A percentile compares a stretch with the other conserved stretches of the same genome.
These are phyloP conservation scores for Meteorus colon DNA, from an alignment of 2,888 invertebrate genomes.

Conservation along the genomic window DNA sequence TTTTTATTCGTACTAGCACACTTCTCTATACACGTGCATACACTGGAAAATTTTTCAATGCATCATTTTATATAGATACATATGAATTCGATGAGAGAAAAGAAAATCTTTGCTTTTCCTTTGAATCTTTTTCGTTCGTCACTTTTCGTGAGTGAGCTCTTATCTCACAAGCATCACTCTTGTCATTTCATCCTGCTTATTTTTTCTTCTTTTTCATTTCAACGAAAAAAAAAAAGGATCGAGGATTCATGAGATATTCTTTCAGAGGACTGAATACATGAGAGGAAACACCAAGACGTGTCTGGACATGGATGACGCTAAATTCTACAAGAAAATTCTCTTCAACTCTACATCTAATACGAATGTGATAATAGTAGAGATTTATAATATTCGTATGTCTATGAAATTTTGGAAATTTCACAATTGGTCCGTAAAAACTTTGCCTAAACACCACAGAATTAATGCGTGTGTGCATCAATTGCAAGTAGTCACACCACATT, in stretches of 20 bases:
- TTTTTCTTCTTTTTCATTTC: not conserved
- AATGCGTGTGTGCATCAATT: not conserved
- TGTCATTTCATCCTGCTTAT: not conserved
- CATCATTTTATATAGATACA: conserved; percentile 4
- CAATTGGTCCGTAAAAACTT: not conserved
- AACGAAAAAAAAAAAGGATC: not conserved
- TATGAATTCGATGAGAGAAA: not conserved
- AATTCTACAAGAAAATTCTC: conserved; percentile 6
- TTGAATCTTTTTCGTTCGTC: not conserved
- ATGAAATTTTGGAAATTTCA: not conserved
- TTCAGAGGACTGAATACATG: not conserved
- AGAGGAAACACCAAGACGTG: conserved; percentile 7
- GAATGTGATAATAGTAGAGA: not conserved
- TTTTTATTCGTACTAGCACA: not conserved
- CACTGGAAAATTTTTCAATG: not conserved
- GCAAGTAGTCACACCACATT: not conserved
- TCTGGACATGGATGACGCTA: conserved; percentile 1
- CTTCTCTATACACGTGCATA: not conserved
- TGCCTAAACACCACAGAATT: not conserved
- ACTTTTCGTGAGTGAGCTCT: not conserved
- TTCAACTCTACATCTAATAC: not conserved
- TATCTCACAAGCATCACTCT: not conserved
- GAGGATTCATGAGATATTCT: conserved; percentile 13
- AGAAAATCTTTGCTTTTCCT: conserved; percentile 1
- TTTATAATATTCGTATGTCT: too few species aligned